Percentiles rank a stretch among this genome's conserved stretches.
Evolutionary conservation across 2,797 vertebrate genomes (phyloP).

Genomic region (Acanthurus tractus): DNA sequence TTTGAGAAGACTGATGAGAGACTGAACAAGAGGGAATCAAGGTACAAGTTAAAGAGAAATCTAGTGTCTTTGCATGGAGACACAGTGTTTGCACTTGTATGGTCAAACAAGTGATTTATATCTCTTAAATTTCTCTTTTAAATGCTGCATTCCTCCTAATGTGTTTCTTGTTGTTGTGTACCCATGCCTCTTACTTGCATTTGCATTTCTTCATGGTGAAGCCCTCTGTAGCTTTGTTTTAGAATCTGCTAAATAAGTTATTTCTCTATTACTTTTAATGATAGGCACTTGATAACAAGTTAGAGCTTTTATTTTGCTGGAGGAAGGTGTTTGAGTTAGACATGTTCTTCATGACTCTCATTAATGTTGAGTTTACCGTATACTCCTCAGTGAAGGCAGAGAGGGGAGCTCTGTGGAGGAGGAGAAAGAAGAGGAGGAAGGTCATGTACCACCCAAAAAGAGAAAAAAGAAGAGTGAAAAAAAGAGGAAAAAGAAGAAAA

Average conservation of each 20-base stretch:
- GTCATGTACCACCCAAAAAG: slow-evolving; percentile 64
- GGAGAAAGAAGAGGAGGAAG: slow-evolving; percentile 51
- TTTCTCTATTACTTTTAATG: background rate
- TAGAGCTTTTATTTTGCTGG: background rate
- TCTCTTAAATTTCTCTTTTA: background rate
- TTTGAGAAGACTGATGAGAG: slow-evolving; percentile 64
- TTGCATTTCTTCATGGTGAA: background rate
- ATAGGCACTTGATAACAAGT: background rate
- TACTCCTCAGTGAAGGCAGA: slow-evolving; percentile 60
- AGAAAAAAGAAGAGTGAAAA: slow-evolving; percentile 89
- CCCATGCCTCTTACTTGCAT: background rate
- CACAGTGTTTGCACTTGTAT: background rate
- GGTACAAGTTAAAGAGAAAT: slow-evolving; percentile 73
- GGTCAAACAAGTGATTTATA: too few species aligned
- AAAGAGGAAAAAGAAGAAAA: slow-evolving; percentile 88
- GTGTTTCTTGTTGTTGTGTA: background rate
- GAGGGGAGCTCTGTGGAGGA: slow-evolving; percentile 71
- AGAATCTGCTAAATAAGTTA: background rate
- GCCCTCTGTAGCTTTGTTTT: background rate
- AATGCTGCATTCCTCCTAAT: background rate
- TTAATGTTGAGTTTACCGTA: background rate
- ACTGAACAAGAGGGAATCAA: slow-evolving; percentile 65
- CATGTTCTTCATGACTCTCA: background rate
- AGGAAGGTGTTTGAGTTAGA: background rate
- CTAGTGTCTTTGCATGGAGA: background rate